Evolutionary conservation across 30 jellyfish, hydroid and myxozoan genomes (phyloP).

Genomic region (Hydra vulgaris): DNA sequence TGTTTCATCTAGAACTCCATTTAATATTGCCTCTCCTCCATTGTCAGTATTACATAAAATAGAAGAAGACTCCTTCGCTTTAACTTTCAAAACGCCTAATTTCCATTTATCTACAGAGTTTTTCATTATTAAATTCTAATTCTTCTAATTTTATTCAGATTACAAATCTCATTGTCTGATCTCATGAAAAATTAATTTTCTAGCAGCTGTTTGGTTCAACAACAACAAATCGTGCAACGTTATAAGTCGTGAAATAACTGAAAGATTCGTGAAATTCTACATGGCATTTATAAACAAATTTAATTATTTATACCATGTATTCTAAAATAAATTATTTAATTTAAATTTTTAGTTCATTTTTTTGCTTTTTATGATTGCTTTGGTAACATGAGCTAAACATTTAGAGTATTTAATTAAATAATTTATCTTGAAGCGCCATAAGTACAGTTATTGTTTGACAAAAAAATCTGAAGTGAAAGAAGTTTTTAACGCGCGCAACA

Average conservation of each 20-base stretch:
- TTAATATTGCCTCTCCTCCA: background rate
- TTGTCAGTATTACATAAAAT: background rate
- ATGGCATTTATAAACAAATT: background rate
- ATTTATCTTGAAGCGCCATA: background rate
- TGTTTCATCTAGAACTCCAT: conserved; percentile 6
- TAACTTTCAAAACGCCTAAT: conserved; percentile 46
- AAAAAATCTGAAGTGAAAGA: no score
- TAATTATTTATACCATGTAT: background rate
- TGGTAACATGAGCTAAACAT: background rate
- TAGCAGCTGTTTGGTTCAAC: background rate
- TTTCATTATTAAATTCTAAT: background rate
- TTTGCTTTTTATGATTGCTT: background rate
- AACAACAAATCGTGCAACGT: no score
- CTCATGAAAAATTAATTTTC: background rate
- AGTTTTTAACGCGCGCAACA: no score
- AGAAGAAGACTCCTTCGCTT: conserved; percentile 38
- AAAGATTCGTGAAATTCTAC: background rate
- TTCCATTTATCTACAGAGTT: conserved; percentile 42
- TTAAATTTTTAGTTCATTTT: background rate
- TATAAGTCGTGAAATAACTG: no score
- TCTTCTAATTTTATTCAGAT: background rate
- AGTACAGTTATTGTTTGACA: background rate
- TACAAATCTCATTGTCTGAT: background rate
- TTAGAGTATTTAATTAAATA: background rate
- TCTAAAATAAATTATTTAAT: no score